Conservation (phyloP, 2,888 invertebrate species). For the Drosophila robusta region DNA sequence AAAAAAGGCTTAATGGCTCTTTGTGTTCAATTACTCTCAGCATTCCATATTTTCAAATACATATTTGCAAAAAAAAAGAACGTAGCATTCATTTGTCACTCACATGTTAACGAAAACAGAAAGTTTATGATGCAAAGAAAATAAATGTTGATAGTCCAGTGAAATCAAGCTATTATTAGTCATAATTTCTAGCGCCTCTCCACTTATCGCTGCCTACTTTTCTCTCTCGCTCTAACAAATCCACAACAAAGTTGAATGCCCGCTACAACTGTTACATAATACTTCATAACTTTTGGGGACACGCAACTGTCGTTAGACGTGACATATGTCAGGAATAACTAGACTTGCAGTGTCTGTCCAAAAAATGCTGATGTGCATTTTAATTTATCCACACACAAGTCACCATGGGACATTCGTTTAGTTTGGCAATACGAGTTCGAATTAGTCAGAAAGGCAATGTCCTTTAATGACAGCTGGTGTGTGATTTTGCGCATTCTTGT, state of each 20-base stretch:
- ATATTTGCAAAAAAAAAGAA: no score
- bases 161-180: neutral
- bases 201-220: neutral
- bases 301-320: constrained; percentile 1
- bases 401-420: neutral
- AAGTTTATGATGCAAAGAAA: no score
- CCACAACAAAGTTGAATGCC: neutral
- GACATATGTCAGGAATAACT: neutral
- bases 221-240: neutral
- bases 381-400: neutral
- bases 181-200: neutral
- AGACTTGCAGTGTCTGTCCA: neutral
- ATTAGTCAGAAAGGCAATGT: no score
- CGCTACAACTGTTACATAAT: neutral
- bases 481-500: no score
- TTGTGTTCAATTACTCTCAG: no score
- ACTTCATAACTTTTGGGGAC: neutral
- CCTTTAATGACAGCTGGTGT: no score
- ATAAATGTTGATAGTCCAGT: no score
- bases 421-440: neutral
- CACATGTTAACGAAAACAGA: no score
- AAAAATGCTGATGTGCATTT: constrained; percentile 8
- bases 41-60: no score
- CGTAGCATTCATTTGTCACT: no score
- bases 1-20: no score